Evolutionary conservation across 1,140 invertebrate genomes (phyloP).

Genomic region (Lethrus apterus): DNA sequence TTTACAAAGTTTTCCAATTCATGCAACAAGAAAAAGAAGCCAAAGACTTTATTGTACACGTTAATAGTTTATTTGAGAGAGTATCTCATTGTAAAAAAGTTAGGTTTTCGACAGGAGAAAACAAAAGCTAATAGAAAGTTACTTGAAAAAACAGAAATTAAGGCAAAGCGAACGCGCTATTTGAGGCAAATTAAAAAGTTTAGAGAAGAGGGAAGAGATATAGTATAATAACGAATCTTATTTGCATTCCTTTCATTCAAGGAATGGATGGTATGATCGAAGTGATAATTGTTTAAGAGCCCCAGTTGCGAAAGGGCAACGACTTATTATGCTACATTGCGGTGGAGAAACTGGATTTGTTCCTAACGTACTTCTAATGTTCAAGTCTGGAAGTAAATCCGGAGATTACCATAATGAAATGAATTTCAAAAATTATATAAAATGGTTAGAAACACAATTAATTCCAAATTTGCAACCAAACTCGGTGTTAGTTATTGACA

Average conservation of each 20-base stretch:
- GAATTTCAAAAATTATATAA: constrained; percentile 25
- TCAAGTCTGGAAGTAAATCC: constrained; percentile 17
- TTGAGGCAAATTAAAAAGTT: constrained; percentile 10
- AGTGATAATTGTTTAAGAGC: constrained; percentile 20
- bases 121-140: constrained; percentile 5
- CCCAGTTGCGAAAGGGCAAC: constrained; percentile 27
- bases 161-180: constrained; percentile 3
- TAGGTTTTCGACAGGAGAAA: too few species aligned
- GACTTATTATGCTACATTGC: constrained; percentile 31
- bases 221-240: constrained; percentile 14
- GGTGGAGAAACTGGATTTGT: constrained; percentile 26
- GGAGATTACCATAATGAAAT: constrained; percentile 28
- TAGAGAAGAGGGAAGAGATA: background rate
- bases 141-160: background rate
- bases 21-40: too few species aligned
- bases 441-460: constrained; percentile 27
- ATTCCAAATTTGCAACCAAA: constrained; percentile 23
- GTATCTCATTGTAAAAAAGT: too few species aligned
- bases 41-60: too few species aligned
- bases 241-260: constrained; percentile 9
- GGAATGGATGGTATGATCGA: constrained; percentile 20
- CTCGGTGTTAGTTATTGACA: background rate
- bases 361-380: constrained; percentile 25
- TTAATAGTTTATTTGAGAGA: too few species aligned
- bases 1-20: too few species aligned